These are phyloP conservation scores for Agriopis leucophaearia DNA, from an alignment of 2,888 invertebrate genomes.

Conservation along the genomic window DNA sequence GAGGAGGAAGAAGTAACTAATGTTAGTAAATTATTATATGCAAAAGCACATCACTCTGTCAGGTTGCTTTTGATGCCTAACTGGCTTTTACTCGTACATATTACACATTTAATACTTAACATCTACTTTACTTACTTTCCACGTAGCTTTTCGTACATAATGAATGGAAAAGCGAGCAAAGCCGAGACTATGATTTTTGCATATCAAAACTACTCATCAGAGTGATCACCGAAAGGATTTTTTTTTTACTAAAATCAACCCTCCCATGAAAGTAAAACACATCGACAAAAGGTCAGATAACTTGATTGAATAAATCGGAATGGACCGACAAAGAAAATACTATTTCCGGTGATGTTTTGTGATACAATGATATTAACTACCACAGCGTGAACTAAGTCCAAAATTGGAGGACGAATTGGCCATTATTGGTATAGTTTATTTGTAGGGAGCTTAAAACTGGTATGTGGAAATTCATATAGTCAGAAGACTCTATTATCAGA, in stretches of 20 bases:
- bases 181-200: neutral
- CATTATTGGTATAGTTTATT: constrained; percentile 7
- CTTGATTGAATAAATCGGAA: constrained; percentile 14
- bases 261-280: constrained; percentile 10
- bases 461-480: too few species aligned
- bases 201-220: neutral
- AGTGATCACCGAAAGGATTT: neutral
- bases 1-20: too few species aligned
- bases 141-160: neutral
- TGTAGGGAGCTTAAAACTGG: neutral
- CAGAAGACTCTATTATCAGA: too few species aligned
- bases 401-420: constrained; percentile 7
- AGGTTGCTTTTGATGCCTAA: too few species aligned
- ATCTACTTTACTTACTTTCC: neutral
- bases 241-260: constrained; percentile 1
- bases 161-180: neutral
- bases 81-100: too few species aligned
- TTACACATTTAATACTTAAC: too few species aligned
- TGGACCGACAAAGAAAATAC: constrained; percentile 6
- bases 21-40: too few species aligned
- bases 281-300: constrained; percentile 17
- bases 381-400: constrained; percentile 6
- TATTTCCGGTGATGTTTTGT: constrained; percentile 18
- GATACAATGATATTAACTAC: constrained; percentile 17
- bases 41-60: too few species aligned